Conservation (phyloP, 1,140 invertebrate species). For the Drosophila watanabei region DNA sequence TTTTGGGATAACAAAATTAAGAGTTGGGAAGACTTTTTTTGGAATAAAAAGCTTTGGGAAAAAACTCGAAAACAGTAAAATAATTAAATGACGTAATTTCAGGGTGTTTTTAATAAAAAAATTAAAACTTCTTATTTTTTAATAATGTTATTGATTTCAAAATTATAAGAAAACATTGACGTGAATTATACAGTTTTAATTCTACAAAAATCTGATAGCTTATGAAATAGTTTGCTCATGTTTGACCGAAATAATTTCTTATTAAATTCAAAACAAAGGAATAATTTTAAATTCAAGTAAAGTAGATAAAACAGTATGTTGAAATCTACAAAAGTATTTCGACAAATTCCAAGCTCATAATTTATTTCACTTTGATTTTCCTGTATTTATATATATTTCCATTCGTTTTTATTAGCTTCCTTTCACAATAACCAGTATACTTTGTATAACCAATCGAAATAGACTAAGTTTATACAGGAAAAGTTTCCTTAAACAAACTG, state of each 20-base stretch:
- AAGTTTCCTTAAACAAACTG: background rate
- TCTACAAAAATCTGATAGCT: background rate
- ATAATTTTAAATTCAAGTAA: background rate
- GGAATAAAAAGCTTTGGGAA: background rate
- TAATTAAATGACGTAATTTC: background rate
- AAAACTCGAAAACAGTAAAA: background rate
- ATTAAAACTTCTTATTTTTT: no score
- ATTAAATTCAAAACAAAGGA: no score
- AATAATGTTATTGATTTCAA: background rate
- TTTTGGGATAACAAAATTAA: background rate
- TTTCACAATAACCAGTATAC: background rate
- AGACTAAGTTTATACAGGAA: background rate
- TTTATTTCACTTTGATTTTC: no score
- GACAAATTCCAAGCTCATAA: background rate
- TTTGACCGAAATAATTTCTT: background rate
- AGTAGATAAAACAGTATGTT: background rate
- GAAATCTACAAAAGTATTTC: background rate
- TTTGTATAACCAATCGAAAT: background rate
- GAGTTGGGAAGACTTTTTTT: background rate
- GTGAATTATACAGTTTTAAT: constrained; percentile 2
- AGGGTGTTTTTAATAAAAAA: no score
- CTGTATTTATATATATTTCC: background rate
- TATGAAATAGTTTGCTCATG: no score
- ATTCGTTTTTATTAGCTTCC: no score
- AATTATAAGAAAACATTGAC: background rate